Conservation (phyloP, 1,140 invertebrate species). For the Bathynomus jamesi region DNA sequence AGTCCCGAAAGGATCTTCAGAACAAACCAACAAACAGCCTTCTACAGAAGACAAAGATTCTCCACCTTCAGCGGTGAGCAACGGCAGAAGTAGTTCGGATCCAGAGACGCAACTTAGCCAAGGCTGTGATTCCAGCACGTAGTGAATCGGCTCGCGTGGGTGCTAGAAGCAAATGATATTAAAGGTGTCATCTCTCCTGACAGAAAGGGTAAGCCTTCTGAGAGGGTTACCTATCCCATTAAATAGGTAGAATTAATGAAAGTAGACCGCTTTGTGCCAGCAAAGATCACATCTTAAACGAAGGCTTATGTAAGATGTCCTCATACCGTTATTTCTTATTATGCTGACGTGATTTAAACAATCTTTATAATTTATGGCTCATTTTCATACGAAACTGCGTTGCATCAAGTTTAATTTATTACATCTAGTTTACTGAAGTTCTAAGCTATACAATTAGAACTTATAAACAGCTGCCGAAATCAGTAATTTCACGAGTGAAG, state of each 20-base stretch:
- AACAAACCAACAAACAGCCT: background rate
- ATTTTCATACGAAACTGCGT: no score
- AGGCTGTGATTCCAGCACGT: background rate
- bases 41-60: background rate
- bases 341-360: no score
- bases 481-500: background rate
- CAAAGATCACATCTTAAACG: background rate
- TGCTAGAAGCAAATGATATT: no score
- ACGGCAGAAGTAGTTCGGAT: slow-evolving; percentile 10
- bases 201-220: background rate
- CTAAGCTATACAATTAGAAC: no score
- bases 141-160: background rate
- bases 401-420: no score
- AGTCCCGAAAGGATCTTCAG: background rate
- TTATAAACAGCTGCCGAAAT: no score
- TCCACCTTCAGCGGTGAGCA: background rate
- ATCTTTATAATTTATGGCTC: no score
- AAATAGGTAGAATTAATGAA: background rate
- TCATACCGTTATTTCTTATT: no score
- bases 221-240: background rate
- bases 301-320: no score
- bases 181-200: background rate
- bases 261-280: background rate
- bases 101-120: slow-evolving; percentile 10
- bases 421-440: no score